phyloP scores from a whole-genome alignment of 1,140 invertebrate genomes.

The Drosophila murphyi region DNA sequence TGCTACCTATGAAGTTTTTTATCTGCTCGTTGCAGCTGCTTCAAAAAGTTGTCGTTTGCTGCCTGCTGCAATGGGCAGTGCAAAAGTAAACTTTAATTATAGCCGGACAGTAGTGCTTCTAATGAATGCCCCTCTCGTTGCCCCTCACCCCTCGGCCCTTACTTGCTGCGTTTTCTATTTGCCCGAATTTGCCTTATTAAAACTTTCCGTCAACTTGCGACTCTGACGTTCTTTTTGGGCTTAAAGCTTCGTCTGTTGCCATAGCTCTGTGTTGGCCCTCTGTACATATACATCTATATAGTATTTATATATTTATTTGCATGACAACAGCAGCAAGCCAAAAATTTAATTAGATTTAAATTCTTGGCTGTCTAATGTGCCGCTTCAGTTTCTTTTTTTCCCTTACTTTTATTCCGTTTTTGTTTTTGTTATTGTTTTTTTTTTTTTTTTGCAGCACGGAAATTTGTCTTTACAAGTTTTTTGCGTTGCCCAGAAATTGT shows the following conservation, averaged over 20 bases:
- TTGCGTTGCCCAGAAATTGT: slow-evolving; percentile 71
- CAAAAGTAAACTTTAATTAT: slow-evolving; percentile 81
- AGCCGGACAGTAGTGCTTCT: slow-evolving; percentile 68
- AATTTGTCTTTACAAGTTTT: slow-evolving; percentile 77
- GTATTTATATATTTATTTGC: slow-evolving; percentile 70
- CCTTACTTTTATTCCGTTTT: not conserved
- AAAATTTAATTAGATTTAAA: slow-evolving; percentile 83
- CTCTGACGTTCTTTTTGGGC: slow-evolving; percentile 40
- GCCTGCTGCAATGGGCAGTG: slow-evolving; percentile 67
- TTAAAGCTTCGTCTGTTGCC: slow-evolving; percentile 74
- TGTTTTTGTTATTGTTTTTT: slow-evolving; percentile 18
- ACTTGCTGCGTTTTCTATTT: slow-evolving; percentile 52
- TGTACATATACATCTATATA: slow-evolving; percentile 32
- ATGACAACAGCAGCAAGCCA: slow-evolving; percentile 68
- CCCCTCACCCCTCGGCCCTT: not conserved
- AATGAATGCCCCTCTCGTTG: slow-evolving; percentile 62
- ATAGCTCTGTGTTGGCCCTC: slow-evolving; percentile 42
- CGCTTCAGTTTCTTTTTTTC: slow-evolving; percentile 16
- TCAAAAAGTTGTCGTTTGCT: slow-evolving; percentile 55
- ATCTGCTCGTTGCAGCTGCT: slow-evolving; percentile 60
- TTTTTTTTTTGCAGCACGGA: slow-evolving; percentile 32
- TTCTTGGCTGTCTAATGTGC: slow-evolving; percentile 69
- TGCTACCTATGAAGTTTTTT: slow-evolving; percentile 70
- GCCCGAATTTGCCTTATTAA: slow-evolving; percentile 71
- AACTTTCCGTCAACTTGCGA: slow-evolving; percentile 78